Evolutionary conservation across 2,797 vertebrate species (phyloP).

Genomic region (Macroramphosus scolopax): DNA sequence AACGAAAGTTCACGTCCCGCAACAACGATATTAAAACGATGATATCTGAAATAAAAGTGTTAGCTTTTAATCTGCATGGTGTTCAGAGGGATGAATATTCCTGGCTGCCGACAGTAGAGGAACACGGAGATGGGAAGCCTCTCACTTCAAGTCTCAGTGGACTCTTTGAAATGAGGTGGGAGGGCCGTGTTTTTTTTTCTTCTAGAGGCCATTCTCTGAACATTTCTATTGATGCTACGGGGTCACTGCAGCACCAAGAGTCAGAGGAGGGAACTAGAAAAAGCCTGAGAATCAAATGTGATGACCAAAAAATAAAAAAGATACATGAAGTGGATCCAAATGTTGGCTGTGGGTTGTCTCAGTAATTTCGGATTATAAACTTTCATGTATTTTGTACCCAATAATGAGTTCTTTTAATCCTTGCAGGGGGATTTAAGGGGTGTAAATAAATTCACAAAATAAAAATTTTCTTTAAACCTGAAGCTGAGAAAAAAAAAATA

Average conservation of each 20-base stretch:
- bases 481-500: too few relatives aligned
- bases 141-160: constrained; percentile 41
- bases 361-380: too few relatives aligned
- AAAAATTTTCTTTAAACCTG: too few relatives aligned
- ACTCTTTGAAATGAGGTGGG: constrained; percentile 55
- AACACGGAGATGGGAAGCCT: too few relatives aligned
- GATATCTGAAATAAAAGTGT: constrained; percentile 23
- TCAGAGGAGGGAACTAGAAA: constrained; percentile 15
- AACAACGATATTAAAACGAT: constrained; percentile 7
- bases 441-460: too few relatives aligned
- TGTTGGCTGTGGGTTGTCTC: too few relatives aligned
- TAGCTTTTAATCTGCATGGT: constrained; percentile 24
- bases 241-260: constrained; percentile 33
- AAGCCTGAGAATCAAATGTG: constrained; percentile 14
- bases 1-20: constrained; percentile 18
- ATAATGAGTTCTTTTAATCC: too few relatives aligned
- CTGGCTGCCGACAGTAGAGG: too few relatives aligned
- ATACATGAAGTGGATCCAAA: too few relatives aligned
- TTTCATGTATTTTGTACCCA: too few relatives aligned
- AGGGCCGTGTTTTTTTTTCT: constrained; percentile 37
- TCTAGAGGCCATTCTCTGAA: constrained; percentile 46
- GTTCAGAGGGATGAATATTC: constrained; percentile 19
- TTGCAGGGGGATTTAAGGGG: too few relatives aligned
- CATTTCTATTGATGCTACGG: constrained; percentile 51
- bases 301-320: too few relatives aligned